Conservation (phyloP, 2,797 vertebrate species). For the Argyrosomus regius region DNA sequence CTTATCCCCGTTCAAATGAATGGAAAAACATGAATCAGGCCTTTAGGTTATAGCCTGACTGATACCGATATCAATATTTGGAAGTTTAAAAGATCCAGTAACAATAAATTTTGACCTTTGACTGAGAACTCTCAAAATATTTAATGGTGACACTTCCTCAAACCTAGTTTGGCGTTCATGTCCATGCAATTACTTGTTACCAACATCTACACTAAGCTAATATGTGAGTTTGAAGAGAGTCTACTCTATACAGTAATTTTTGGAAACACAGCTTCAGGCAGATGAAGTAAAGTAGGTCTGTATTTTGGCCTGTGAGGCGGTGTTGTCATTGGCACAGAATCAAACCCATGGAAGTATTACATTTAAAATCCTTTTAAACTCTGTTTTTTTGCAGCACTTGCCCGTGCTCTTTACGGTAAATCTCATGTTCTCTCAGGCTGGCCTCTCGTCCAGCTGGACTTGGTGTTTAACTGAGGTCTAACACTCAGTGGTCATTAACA, state of each 20-base stretch:
- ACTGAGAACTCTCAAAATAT: neutral
- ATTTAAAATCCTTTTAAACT: slow-evolving; percentile 1
- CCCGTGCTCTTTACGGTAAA: slow-evolving; percentile 51
- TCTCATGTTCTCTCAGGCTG: slow-evolving; percentile 38
- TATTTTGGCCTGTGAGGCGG: slow-evolving; percentile 6
- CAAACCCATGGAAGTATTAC: slow-evolving; percentile 21
- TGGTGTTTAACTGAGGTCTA: slow-evolving; percentile 39
- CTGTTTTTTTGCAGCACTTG: slow-evolving; percentile 3
- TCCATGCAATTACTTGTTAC: neutral
- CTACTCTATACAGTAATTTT: neutral
- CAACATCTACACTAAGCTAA: neutral
- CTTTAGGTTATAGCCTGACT: neutral
- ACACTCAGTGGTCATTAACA: slow-evolving; percentile 50
- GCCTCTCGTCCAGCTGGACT: slow-evolving; percentile 59
- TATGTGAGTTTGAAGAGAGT: neutral
- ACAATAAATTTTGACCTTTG: neutral
- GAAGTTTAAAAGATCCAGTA: neutral
- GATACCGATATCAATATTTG: neutral
- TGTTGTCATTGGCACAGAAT: slow-evolving; percentile 29
- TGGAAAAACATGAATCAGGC: too few relatives aligned
- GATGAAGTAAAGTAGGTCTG: slow-evolving; percentile 22
- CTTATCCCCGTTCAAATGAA: too few relatives aligned
- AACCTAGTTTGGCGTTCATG: neutral
- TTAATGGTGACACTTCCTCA: neutral
- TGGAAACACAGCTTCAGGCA: slow-evolving; percentile 4